These are phyloP conservation scores for Heliconius cydno DNA, from an alignment of 2,888 invertebrate species.

Conservation along the genomic window DNA sequence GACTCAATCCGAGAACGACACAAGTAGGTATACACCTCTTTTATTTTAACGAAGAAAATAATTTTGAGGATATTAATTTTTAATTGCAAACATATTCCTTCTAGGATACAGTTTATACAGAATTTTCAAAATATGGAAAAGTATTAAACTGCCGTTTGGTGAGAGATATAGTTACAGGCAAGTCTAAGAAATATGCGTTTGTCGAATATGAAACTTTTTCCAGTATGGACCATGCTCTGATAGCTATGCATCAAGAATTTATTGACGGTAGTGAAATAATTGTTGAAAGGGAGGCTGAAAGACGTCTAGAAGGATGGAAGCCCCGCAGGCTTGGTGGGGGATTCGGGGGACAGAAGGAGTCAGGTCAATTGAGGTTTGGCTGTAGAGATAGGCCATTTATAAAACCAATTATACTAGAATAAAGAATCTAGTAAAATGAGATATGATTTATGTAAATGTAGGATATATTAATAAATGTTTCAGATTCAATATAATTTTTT, in stretches of 20 bases:
- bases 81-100: neutral
- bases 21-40: constrained; percentile 64
- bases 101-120: constrained; percentile 80
- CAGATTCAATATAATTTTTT: neutral
- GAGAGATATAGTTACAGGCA: constrained; percentile 92
- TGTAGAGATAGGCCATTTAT: constrained; percentile 90
- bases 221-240: constrained; percentile 85
- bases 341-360: constrained; percentile 92
- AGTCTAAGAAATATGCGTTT: constrained; percentile 92
- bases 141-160: constrained; percentile 86
- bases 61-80: neutral
- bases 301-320: constrained; percentile 90
- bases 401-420: constrained; percentile 77
- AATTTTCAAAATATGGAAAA: constrained; percentile 86
- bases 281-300: constrained; percentile 88
- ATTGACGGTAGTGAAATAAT: constrained; percentile 88
- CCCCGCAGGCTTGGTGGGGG: constrained; percentile 94
- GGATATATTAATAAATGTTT: neutral
- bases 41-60: neutral
- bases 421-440: constrained; percentile 11
- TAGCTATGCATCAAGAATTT: constrained; percentile 82
- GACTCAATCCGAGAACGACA: constrained; percentile 87
- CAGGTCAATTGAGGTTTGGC: constrained; percentile 94
- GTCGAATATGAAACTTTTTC: constrained; percentile 88
- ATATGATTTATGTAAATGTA: neutral